phyloP scores from a whole-genome alignment of 2,113 vertebrate species.

The Lichenostomus cassidix region DNA sequence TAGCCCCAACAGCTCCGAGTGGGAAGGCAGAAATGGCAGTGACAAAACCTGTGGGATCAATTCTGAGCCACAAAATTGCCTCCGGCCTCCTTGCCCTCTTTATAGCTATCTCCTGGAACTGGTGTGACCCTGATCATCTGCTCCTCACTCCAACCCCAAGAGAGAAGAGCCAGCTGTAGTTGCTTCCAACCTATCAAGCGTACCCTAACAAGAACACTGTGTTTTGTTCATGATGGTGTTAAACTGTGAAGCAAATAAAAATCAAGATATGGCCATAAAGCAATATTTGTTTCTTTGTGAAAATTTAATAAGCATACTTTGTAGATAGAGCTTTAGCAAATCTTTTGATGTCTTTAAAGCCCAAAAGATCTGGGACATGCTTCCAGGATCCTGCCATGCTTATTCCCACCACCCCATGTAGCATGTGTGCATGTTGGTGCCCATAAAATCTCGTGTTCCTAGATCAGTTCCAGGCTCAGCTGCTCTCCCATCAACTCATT shows the following conservation, averaged over 20 bases:
- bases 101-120: neutral
- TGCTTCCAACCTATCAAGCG: neutral
- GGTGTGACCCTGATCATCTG: neutral
- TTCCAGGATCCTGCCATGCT: rapidly evolving
- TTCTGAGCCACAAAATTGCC: neutral
- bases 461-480: neutral
- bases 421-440: rapidly evolving
- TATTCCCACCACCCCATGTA: neutral
- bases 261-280: neutral
- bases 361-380: rapidly evolving
- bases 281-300: neutral
- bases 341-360: neutral
- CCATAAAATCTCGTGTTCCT: neutral
- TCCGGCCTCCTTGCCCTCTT: neutral
- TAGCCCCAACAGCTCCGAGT: neutral
- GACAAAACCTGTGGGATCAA: neutral
- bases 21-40: neutral
- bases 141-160: neutral
- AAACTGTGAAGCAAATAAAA: neutral
- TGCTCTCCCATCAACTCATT: neutral
- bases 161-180: neutral
- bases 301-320: neutral
- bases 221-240: neutral
- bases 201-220: rapidly evolving
- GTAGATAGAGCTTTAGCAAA: neutral